phyloP scores from a whole-genome alignment of 2,797 vertebrate species.

The Tenualosa thibaudeaui region DNA sequence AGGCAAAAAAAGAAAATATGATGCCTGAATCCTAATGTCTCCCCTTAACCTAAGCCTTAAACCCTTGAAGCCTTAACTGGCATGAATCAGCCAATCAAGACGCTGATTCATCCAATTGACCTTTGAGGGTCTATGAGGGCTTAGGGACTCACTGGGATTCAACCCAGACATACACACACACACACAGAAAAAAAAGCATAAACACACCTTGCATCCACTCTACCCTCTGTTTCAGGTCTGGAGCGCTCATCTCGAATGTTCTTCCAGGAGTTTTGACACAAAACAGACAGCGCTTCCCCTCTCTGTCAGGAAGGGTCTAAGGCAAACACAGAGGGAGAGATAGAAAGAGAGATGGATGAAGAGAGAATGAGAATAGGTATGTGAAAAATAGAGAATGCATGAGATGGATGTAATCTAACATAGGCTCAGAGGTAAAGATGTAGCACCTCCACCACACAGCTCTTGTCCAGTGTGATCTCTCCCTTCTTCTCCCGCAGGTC shows the following conservation, averaged over 20 bases:
- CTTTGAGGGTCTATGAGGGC: no score
- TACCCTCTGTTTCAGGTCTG: constrained; percentile 75
- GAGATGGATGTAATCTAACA: no score
- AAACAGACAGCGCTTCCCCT: constrained; percentile 78
- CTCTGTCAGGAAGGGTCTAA: constrained; percentile 72
- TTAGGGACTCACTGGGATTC: no score
- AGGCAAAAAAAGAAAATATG: no score
- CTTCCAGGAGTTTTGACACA: constrained; percentile 77
- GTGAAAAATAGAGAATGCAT: not conserved
- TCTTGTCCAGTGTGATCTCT: constrained; percentile 73
- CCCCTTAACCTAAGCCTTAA: no score
- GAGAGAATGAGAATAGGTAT: not conserved
- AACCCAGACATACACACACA: not conserved
- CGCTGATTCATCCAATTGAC: no score
- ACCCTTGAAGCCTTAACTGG: no score
- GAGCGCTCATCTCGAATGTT: constrained; percentile 79
- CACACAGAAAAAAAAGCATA: not conserved
- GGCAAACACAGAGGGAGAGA: constrained; percentile 24
- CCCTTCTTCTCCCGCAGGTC: constrained; percentile 78
- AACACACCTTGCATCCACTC: constrained; percentile 71
- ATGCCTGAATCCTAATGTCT: no score
- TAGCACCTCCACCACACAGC: constrained; percentile 72
- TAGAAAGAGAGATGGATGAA: not conserved
- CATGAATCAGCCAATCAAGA: no score
- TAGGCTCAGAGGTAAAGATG: not conserved